Evolutionary conservation across 2,113 vertebrate genomes (phyloP).

Genomic region (Ictidomys tridecemlineatus): DNA sequence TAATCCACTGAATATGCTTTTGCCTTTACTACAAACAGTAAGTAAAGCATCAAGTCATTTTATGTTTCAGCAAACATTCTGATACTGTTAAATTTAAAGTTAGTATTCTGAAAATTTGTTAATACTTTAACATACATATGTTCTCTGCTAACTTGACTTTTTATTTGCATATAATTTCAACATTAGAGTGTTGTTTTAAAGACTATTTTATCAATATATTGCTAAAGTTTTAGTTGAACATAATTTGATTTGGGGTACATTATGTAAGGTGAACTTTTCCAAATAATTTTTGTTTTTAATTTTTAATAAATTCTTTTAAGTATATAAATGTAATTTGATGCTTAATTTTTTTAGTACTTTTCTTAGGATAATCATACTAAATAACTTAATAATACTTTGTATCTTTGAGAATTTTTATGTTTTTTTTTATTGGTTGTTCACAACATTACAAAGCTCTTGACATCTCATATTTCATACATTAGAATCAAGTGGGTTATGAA

Average conservation of each 20-base stretch:
- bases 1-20: conserved; percentile 97
- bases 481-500: no score
- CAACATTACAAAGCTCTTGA: no score
- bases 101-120: neutral
- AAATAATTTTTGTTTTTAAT: neutral
- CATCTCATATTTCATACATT: no score
- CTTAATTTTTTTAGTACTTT: conserved; percentile 50
- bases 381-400: neutral
- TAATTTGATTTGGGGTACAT: neutral
- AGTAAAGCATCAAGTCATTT: conserved; percentile 84
- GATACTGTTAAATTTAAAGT: neutral
- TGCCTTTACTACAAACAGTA: conserved; percentile 96
- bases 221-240: neutral
- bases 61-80: neutral
- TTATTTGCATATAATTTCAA: conserved; percentile 3
- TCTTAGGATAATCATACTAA: neutral
- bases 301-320: conserved; percentile 50
- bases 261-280: neutral
- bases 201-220: neutral
- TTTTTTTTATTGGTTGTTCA: no score
- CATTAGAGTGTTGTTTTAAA: conserved; percentile 9
- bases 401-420: neutral
- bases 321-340: conserved; percentile 39
- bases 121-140: neutral
- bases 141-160: neutral